Evolutionary conservation across 2,797 vertebrate genomes (phyloP), one percentile per base, ranked within the genome.

Genomic region (Enteromius radiatus): DNA sequence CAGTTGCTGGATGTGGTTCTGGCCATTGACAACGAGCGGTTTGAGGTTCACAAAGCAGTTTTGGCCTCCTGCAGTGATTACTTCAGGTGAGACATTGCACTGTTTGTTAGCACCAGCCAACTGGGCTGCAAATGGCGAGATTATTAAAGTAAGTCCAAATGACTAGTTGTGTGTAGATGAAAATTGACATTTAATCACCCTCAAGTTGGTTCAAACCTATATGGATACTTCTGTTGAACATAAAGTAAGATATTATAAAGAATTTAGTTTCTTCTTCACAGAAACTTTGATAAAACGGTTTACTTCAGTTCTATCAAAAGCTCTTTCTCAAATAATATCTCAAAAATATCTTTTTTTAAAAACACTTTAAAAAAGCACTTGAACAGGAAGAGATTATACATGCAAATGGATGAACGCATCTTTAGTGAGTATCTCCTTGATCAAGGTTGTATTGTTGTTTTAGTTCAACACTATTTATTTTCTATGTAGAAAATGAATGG

Each of bases 21-120:
- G 88, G 95, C 96, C 83, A 92, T 99, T 93, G 96, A 96, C 88
- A 94, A 96, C 80, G 96, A 99, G 93, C 96, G 91, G 75, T 99
- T 99, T 92, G 95, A 95, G 69, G 98, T 98, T 41, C 98, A 99
- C 95, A 97, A 95, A 93, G 97, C 98, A 36, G 97, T 99, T 86
- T 93, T 99, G 90, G 97, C 98, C 2, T 96, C 98, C 90, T 99
- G 98, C 94, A 99, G 98, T 83, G 97, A 99, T 92, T 99, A 99
- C 90, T 99, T 99, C 95, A 96, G 98, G 98, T 99, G 91, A 94
- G 79, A 85, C 54, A 33, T 31, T 49, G 81, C 61, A 54, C 5
- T 26, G 28, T 1, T 36, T 79, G 38, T 36, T 87, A 81, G 82
- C 23, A 79, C n/a, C 33, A 38, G 10, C 74, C 68, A 23, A 15